Conservation (phyloP, 2,113 vertebrate species). For the Cololabis saira region DNA sequence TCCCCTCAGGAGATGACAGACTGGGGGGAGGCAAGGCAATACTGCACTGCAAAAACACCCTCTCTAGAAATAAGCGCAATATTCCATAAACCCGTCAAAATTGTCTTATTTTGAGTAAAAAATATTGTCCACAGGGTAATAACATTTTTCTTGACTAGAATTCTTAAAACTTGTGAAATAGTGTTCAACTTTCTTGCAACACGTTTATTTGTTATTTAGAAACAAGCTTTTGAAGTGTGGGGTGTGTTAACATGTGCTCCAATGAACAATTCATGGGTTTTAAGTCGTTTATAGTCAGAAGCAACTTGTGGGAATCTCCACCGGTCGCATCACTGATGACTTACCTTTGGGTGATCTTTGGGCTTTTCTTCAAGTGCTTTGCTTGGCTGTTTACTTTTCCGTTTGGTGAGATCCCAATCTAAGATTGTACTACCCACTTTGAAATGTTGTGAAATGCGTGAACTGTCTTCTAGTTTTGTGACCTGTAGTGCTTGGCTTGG, state of each 20-base stretch:
- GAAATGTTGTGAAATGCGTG: constrained; percentile 18
- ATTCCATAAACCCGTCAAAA: no score
- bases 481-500: constrained; percentile 49
- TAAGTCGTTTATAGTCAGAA: not conserved
- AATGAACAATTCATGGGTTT: no score
- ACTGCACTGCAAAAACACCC: no score
- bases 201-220: no score
- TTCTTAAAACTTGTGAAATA: no score
- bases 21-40: no score
- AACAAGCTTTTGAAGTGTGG: no score
- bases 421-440: constrained; percentile 2
- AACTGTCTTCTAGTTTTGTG: constrained; percentile 43
- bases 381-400: constrained; percentile 16
- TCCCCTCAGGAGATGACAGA: constrained; percentile 7
- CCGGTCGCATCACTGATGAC: not conserved
- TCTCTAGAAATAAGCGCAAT: no score
- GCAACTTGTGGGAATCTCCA: not conserved
- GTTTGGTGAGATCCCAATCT: not conserved
- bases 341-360: constrained; percentile 12
- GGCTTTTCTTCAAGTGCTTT: constrained; percentile 10
- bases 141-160: no score
- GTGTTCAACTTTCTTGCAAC: no score
- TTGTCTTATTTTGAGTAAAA: not conserved
- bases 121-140: no score
- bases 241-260: no score